Conservation (phyloP, 2,888 invertebrate genomes). For the Hecatera dysodea region DNA sequence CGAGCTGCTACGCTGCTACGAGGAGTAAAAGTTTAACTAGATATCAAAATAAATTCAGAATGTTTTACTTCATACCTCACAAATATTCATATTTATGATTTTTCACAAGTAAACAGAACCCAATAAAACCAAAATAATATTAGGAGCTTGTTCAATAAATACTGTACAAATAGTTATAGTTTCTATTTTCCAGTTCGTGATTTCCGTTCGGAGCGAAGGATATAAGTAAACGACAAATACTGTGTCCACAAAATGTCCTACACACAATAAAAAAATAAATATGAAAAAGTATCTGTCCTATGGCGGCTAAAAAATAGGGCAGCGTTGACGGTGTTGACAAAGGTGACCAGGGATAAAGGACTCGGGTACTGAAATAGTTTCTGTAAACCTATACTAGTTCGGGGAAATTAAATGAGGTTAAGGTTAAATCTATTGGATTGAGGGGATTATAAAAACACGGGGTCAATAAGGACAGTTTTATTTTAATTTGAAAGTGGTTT, state of each 20-base stretch:
- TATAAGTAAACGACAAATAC: conserved; percentile 64
- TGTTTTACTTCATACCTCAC: conserved; percentile 11
- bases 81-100: conserved; percentile 16
- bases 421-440: conserved; percentile 6
- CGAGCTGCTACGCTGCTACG: neutral
- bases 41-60: neutral
- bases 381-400: conserved; percentile 19
- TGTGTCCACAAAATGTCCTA: conserved; percentile 50
- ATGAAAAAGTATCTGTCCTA: conserved; percentile 22
- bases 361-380: conserved; percentile 38
- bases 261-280: conserved; percentile 43
- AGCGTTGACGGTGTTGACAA: conserved; percentile 37
- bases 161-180: conserved; percentile 59
- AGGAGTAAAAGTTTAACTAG: neutral
- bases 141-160: conserved; percentile 43
- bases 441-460: neutral
- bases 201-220: conserved; percentile 76
- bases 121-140: conserved; percentile 51
- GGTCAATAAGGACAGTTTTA: neutral
- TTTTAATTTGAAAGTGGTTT: neutral
- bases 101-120: conserved; percentile 25
- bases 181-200: conserved; percentile 76
- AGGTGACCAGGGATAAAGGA: conserved; percentile 49
- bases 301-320: conserved; percentile 29
- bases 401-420: conserved; percentile 26